Conservation (phyloP, 2,113 vertebrate species). For the Chaetodon auriga region DNA sequence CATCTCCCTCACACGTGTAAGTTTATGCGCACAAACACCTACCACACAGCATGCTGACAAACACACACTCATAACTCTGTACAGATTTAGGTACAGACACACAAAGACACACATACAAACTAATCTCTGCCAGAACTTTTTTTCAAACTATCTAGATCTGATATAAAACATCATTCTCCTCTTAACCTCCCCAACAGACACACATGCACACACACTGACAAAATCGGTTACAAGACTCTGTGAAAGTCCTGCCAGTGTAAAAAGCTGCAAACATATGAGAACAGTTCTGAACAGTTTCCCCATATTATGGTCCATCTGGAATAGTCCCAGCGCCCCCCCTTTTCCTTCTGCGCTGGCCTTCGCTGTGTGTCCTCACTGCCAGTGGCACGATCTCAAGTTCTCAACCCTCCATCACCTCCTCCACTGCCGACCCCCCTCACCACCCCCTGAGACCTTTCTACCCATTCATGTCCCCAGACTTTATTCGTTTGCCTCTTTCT, state of each 20-base stretch:
- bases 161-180: constrained; percentile 64
- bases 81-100: constrained; percentile 32
- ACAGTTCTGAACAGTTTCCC: constrained; percentile 75
- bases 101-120: constrained; percentile 25
- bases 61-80: constrained; percentile 45
- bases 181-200: constrained; percentile 61
- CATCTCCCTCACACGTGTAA: constrained; percentile 53
- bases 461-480: constrained; percentile 69
- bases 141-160: constrained; percentile 56
- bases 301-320: constrained; percentile 77
- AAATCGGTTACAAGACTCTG: constrained; percentile 65
- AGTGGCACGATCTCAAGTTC: constrained; percentile 68
- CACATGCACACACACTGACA: constrained; percentile 65
- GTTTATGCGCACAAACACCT: constrained; percentile 57
- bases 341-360: constrained; percentile 47
- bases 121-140: constrained; percentile 29
- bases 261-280: constrained; percentile 75
- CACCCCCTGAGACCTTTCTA: constrained; percentile 36
- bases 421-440: constrained; percentile 25
- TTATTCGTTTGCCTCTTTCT: constrained; percentile 56
- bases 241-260: constrained; percentile 72
- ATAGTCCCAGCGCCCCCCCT: constrained; percentile 46
- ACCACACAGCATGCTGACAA: constrained; percentile 43
- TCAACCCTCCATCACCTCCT: constrained; percentile 61
- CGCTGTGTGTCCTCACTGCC: constrained; percentile 61